Conservation (phyloP, 2,888 invertebrate genomes). For the Heliconius charithonia region DNA sequence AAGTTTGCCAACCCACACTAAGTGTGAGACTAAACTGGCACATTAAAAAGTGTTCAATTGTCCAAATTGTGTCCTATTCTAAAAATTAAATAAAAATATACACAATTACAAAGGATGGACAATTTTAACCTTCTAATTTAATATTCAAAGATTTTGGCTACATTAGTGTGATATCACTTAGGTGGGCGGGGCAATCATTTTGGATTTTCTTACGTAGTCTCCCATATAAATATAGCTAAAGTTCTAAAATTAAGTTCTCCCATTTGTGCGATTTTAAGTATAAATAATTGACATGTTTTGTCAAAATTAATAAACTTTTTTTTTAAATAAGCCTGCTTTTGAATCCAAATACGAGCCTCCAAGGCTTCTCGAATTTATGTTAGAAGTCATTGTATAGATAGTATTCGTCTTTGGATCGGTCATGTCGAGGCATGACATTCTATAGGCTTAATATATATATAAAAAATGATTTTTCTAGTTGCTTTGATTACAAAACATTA, state of each 20-base stretch:
- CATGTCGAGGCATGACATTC: background rate
- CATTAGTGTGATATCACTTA: background rate
- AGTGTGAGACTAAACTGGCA: too few relatives aligned
- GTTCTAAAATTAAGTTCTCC: constrained; percentile 6
- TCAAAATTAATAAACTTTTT: background rate
- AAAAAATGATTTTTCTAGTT: background rate
- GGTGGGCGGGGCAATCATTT: background rate
- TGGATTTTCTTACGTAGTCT: constrained; percentile 8
- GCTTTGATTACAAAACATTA: constrained; percentile 10
- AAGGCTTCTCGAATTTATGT: constrained; percentile 8
- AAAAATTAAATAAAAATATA: background rate
- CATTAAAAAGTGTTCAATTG: too few relatives aligned
- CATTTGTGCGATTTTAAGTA: constrained; percentile 2
- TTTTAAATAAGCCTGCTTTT: constrained; percentile 1
- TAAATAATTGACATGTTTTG: background rate
- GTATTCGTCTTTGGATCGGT: background rate
- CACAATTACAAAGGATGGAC: background rate
- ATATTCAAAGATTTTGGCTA: background rate
- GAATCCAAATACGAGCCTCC: constrained; percentile 4
- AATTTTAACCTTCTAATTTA: background rate
- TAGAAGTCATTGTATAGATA: background rate
- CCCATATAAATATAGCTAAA: constrained; percentile 14
- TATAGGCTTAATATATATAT: constrained; percentile 19
- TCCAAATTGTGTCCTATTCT: background rate
- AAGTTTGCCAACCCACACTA: too few relatives aligned